Percentiles rank a stretch among this genome's conserved stretches.
phyloP scores from a whole-genome alignment of 2,888 invertebrate genomes.

The Drosophila phalerata region DNA sequence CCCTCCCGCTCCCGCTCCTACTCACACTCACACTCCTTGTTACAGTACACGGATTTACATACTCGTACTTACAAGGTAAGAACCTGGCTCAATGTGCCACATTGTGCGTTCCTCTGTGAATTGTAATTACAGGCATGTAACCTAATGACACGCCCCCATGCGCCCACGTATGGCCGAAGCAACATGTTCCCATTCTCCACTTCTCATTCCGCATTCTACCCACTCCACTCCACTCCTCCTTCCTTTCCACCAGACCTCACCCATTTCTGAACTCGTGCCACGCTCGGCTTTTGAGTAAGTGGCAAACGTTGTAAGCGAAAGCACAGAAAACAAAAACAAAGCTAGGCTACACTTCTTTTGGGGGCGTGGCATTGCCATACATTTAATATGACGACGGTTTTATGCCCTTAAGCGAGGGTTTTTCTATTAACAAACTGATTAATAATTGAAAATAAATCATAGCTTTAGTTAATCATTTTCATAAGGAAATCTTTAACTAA shows the following conservation, averaged over 20 bases:
- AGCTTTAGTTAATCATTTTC: slow-evolving; percentile 8
- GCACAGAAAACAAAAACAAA: slow-evolving; percentile 32
- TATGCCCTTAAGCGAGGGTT: slow-evolving; percentile 23
- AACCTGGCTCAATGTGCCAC: slow-evolving; percentile 32
- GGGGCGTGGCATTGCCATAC: slow-evolving; percentile 14
- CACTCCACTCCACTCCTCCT: neutral
- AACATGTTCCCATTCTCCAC: slow-evolving; percentile 43
- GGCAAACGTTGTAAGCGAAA: slow-evolving; percentile 71
- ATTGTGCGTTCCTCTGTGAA: slow-evolving; percentile 66
- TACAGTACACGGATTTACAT: slow-evolving; percentile 40
- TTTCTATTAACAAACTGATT: slow-evolving; percentile 8
- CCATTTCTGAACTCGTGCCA: slow-evolving; percentile 16
- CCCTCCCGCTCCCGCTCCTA: neutral
- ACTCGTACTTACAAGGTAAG: slow-evolving; percentile 24
- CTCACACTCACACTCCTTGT: no score
- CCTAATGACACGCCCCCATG: slow-evolving; percentile 72
- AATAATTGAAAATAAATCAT: slow-evolving; percentile 9
- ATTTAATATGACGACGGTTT: slow-evolving; percentile 15
- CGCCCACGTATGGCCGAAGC: slow-evolving; percentile 38
- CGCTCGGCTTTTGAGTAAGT: slow-evolving; percentile 51
- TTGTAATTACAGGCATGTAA: slow-evolving; percentile 79
- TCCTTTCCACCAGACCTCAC: neutral
- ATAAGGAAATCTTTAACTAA: neutral
- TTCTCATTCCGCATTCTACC: neutral
- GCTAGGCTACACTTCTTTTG: neutral